Evolutionary conservation across 2,113 vertebrate genomes (phyloP).

Genomic region (Urocolius indicus): DNA sequence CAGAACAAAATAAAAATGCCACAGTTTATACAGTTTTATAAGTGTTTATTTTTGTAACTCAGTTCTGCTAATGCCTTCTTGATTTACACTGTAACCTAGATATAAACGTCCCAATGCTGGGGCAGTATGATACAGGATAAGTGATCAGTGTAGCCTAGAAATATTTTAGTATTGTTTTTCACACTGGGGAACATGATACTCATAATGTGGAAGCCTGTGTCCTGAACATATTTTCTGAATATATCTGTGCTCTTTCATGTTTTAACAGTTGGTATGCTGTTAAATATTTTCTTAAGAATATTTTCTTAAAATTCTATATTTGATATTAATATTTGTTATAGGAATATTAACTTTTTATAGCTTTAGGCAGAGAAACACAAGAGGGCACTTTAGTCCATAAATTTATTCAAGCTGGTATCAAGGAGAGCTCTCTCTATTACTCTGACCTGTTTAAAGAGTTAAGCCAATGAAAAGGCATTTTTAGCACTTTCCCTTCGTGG

Average conservation of each 20-base stretch:
- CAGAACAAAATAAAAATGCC: background rate
- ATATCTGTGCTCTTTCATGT: background rate
- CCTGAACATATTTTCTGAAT: background rate
- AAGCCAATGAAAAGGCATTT: background rate
- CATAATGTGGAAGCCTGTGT: background rate
- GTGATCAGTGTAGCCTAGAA: background rate
- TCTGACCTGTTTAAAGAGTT: background rate
- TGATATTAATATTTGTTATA: background rate
- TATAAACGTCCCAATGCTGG: background rate
- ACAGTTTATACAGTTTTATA: background rate
- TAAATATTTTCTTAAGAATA: background rate
- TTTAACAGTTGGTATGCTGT: background rate
- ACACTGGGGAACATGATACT: background rate
- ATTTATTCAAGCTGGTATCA: background rate
- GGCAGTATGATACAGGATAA: background rate
- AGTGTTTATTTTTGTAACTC: background rate
- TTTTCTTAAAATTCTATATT: background rate
- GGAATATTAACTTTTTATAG: background rate
- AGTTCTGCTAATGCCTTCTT: background rate
- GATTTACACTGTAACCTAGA: background rate
- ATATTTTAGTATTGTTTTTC: background rate
- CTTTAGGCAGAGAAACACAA: constrained; percentile 29
- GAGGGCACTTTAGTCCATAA: constrained; percentile 42
- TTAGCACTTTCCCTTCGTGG: background rate
- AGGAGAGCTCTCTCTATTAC: background rate